Evolutionary conservation across 2,888 invertebrate genomes (phyloP).

Genomic region (Alviniconcha strummeri): DNA sequence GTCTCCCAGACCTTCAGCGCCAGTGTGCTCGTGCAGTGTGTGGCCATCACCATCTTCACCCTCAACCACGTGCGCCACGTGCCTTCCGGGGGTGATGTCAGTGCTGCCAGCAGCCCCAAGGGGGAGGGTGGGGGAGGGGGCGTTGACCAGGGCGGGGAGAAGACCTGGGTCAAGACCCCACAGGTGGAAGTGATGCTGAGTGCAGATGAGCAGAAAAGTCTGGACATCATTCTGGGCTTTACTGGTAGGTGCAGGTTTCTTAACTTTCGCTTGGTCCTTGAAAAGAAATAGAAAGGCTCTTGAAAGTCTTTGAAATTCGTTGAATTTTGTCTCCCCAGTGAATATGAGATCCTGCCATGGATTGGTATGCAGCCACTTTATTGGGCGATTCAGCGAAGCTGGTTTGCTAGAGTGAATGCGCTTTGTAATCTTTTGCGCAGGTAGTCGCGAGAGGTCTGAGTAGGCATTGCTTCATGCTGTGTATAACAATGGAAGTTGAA

Average conservation of each 20-base stretch:
- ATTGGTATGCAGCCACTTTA: too few species aligned
- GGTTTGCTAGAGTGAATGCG: too few species aligned
- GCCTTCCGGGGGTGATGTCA: slow-evolving; percentile 37
- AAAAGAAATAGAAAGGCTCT: too few species aligned
- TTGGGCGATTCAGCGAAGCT: too few species aligned
- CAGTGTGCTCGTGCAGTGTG: slow-evolving; percentile 86
- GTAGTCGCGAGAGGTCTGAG: too few species aligned
- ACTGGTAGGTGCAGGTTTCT: slow-evolving; percentile 76
- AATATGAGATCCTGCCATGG: too few species aligned
- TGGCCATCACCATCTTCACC: slow-evolving; percentile 85
- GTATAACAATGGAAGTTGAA: too few species aligned
- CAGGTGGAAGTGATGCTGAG: slow-evolving; percentile 71
- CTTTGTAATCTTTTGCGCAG: too few species aligned
- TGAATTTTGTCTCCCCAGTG: too few species aligned
- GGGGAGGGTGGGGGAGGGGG: neutral
- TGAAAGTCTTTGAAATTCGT: too few species aligned
- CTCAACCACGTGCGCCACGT: slow-evolving; percentile 72
- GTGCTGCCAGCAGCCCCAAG: slow-evolving; percentile 15
- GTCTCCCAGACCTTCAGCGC: slow-evolving; percentile 86
- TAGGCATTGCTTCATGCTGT: too few species aligned
- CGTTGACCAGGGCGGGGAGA: neutral
- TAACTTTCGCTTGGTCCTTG: too few species aligned
- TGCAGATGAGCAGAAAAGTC: slow-evolving; percentile 78
- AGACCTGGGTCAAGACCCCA: neutral
- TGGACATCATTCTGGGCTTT: slow-evolving; percentile 79